These are phyloP conservation scores for Eutrigla gurnardus DNA, from an alignment of 2,797 vertebrate genomes.

Conservation along the genomic window DNA sequence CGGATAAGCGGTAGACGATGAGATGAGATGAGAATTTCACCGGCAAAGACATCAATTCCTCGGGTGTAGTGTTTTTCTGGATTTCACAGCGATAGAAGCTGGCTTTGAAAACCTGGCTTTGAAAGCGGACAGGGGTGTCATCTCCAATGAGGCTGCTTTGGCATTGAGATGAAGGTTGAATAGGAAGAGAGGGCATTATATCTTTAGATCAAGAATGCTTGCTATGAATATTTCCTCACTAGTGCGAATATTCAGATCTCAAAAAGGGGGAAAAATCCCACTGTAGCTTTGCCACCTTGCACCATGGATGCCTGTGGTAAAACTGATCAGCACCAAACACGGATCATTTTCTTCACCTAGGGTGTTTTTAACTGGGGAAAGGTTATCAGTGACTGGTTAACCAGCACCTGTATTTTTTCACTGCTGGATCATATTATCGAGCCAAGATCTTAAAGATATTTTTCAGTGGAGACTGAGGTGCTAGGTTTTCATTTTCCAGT, in stretches of 20 bases:
- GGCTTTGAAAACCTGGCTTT: conserved; percentile 68
- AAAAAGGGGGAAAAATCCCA: conserved; percentile 26
- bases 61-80: conserved; percentile 59
- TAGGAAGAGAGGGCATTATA: conserved; percentile 24
- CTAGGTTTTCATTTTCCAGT: neutral
- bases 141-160: conserved; percentile 49
- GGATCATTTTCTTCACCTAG: conserved; percentile 16
- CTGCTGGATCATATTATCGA: conserved; percentile 3
- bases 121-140: conserved; percentile 58
- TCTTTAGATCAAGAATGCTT: conserved; percentile 49
- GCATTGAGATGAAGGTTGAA: conserved; percentile 60
- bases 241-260: conserved; percentile 20
- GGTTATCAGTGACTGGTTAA: conserved; percentile 23
- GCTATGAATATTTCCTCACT: conserved; percentile 51
- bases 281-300: conserved; percentile 16
- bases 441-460: neutral
- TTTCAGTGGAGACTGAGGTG: conserved; percentile 2
- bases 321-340: conserved; percentile 35
- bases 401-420: conserved; percentile 10
- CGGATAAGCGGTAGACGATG: no score
- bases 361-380: conserved; percentile 35
- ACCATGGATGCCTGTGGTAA: conserved; percentile 12
- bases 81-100: conserved; percentile 48
- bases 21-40: conserved; percentile 51
- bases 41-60: conserved; percentile 72